phyloP scores from a whole-genome alignment of 1,140 invertebrate genomes.

The Colletes latitarsis region DNA sequence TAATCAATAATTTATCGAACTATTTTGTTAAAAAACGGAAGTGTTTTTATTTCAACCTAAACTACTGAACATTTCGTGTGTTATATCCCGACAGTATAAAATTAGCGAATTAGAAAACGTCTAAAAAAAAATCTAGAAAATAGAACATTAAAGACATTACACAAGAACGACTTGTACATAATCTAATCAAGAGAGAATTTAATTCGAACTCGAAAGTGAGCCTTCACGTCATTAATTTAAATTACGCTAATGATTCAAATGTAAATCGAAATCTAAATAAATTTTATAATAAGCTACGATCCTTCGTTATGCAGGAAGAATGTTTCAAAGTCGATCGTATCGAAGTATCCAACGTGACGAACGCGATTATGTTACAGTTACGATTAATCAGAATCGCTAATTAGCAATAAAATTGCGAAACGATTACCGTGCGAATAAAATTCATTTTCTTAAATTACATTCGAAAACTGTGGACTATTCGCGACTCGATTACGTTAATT shows the following conservation, averaged over 20 bases:
- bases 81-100: neutral
- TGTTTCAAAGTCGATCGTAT: neutral
- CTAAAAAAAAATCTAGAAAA: neutral
- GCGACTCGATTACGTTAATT: neutral
- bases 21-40: no score
- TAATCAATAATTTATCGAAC: no score
- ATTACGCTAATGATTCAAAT: neutral
- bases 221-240: neutral
- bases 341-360: neutral
- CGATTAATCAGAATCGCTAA: neutral
- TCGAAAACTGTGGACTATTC: neutral
- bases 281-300: neutral
- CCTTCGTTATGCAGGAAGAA: neutral
- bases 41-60: no score
- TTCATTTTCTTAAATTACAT: constrained; percentile 17
- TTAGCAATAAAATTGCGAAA: neutral
- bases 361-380: neutral
- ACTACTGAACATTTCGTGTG: neutral
- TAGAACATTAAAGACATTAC: neutral
- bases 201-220: neutral
- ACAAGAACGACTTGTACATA: neutral
- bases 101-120: neutral
- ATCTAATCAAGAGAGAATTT: neutral
- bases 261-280: neutral
- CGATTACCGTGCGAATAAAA: neutral